Conservation (phyloP, 2,113 vertebrate species). For the Xiphorhynchus elegans region DNA sequence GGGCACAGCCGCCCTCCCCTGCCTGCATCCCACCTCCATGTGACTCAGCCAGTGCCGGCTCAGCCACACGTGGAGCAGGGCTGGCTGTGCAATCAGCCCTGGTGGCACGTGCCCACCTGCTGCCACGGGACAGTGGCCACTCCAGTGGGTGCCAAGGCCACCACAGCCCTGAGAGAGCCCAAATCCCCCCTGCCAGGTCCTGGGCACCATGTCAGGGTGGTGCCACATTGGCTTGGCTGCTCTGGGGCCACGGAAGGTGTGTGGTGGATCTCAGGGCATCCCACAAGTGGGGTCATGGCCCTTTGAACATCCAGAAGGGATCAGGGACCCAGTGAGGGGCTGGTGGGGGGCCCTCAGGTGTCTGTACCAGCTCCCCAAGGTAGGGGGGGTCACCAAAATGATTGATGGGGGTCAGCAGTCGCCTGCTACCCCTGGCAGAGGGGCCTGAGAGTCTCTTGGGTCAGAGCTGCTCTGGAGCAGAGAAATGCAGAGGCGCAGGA, state of each 20-base stretch:
- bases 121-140: fast-evolving
- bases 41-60: not conserved
- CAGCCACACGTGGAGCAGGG: fast-evolving
- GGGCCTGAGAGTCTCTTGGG: fast-evolving
- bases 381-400: not conserved
- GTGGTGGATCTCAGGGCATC: not conserved
- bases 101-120: fast-evolving
- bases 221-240: fast-evolving
- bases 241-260: not conserved
- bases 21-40: fast-evolving
- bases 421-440: not conserved
- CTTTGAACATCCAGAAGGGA: not conserved
- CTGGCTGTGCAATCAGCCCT: not conserved
- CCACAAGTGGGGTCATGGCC: fast-evolving
- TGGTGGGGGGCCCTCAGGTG: not conserved
- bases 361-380: fast-evolving
- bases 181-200: fast-evolving
- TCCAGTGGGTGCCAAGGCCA: not conserved
- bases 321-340: fast-evolving
- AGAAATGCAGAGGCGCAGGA: not conserved
- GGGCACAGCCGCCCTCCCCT: fast-evolving
- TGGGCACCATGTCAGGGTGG: fast-evolving
- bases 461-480: not conserved
- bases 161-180: fast-evolving
- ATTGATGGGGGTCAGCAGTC: not conserved